These are phyloP conservation scores for Eledona agricola DNA, from an alignment of 2,888 invertebrate genomes.

Conservation along the genomic window DNA sequence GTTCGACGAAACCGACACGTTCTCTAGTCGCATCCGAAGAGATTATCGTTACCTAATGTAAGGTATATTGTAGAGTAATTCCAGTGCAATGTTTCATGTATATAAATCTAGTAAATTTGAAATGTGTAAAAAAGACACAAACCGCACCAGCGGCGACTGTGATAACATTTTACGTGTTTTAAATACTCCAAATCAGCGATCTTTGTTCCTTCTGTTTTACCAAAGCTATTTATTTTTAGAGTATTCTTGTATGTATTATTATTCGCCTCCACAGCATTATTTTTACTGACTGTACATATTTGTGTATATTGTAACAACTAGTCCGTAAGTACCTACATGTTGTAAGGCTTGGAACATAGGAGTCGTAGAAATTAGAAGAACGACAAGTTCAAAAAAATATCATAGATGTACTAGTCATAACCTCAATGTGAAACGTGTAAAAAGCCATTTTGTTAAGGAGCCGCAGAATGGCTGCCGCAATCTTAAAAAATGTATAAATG, in stretches of 20 bases:
- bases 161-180: conserved; percentile 57
- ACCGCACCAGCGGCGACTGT: conserved; percentile 58
- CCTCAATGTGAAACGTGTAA: conserved; percentile 49
- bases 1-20: conserved; percentile 18
- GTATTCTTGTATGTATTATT: conserved; percentile 16
- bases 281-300: conserved; percentile 46
- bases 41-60: conserved; percentile 39
- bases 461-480: conserved; percentile 50
- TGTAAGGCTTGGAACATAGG: conserved; percentile 44
- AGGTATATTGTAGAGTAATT: conserved; percentile 42
- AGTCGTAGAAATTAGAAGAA: conserved; percentile 41
- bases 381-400: conserved; percentile 47
- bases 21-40: conserved; percentile 41
- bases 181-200: conserved; percentile 35
- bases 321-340: conserved; percentile 41
- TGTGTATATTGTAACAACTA: conserved; percentile 46
- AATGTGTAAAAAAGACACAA: conserved; percentile 55
- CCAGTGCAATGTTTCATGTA: conserved; percentile 53
- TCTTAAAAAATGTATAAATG: conserved; percentile 58
- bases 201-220: conserved; percentile 32
- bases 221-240: conserved; percentile 34
- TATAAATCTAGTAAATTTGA: conserved; percentile 52
- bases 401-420: conserved; percentile 55
- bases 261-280: conserved; percentile 12
- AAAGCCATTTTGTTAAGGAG: conserved; percentile 50